Percentiles rank a stretch among this genome's conserved stretches.
These are phyloP conservation scores for Enteromius trimaculatus DNA, from an alignment of 2,797 vertebrate genomes.

Conservation along the genomic window DNA sequence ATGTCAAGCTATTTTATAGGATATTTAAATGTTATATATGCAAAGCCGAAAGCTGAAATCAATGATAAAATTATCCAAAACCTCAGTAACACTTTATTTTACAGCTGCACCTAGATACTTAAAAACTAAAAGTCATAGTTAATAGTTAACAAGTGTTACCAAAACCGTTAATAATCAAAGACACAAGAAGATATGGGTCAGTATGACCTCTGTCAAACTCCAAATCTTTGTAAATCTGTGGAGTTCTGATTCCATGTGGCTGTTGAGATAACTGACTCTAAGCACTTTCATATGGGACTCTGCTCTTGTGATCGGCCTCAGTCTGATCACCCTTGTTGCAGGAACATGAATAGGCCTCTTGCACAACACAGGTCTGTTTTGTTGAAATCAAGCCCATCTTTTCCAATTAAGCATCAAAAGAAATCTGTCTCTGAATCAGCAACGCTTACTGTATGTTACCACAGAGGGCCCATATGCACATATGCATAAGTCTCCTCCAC, in stretches of 20 bases:
- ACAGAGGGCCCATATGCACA: not conserved
- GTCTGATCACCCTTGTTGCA: not conserved
- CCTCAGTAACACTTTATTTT: not conserved
- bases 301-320: not conserved
- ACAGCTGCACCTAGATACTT: too few relatives aligned
- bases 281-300: constrained; percentile 22
- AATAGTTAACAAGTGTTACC: too few relatives aligned
- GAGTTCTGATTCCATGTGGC: constrained; percentile 8
- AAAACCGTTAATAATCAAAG: constrained; percentile 1
- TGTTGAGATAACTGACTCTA: constrained; percentile 31
- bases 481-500: constrained; percentile 1
- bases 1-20: not conserved
- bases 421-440: constrained; percentile 20
- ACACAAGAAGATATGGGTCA: not conserved
- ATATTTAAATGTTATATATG: not conserved
- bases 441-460: constrained; percentile 34
- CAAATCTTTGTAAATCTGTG: not conserved
- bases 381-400: constrained; percentile 6
- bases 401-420: constrained; percentile 15
- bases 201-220: too few relatives aligned
- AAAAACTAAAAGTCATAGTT: too few relatives aligned
- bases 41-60: not conserved
- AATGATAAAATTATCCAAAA: not conserved
- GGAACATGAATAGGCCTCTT: constrained; percentile 15
- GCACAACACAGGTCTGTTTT: not conserved